Percentiles rank a stretch among this genome's conserved stretches.
phyloP scores from a whole-genome alignment of 2,888 invertebrate genomes.

The Tridacna gigas region DNA sequence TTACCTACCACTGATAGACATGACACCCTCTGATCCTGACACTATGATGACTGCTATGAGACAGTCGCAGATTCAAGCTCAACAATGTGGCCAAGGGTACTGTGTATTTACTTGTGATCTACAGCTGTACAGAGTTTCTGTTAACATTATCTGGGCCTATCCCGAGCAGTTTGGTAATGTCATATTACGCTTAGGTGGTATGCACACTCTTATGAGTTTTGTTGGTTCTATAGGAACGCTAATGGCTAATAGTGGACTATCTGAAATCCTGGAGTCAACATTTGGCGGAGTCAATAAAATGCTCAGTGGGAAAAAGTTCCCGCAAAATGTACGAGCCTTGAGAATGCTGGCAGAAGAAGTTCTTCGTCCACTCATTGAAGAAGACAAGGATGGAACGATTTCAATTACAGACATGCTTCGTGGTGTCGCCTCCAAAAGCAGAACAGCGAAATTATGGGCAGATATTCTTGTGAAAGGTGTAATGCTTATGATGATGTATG shows the following conservation, averaged over 20 bases:
- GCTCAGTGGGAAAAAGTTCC: constrained; percentile 65
- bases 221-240: constrained; percentile 62
- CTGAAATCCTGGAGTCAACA: constrained; percentile 55
- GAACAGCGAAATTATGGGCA: constrained; percentile 54
- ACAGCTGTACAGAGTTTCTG: too few relatives aligned
- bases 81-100: constrained; percentile 39
- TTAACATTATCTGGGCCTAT: too few relatives aligned
- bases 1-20: constrained; percentile 61
- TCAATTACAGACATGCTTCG: background rate
- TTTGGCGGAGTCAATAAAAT: constrained; percentile 66
- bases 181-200: too few relatives aligned
- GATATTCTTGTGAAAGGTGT: constrained; percentile 62
- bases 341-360: constrained; percentile 43
- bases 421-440: constrained; percentile 9
- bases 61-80: constrained; percentile 33
- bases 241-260: constrained; percentile 64
- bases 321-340: constrained; percentile 48
- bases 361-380: constrained; percentile 6
- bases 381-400: background rate
- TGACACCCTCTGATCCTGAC: constrained; percentile 53
- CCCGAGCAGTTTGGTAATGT: too few relatives aligned
- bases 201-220: too few relatives aligned
- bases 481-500: constrained; percentile 60
- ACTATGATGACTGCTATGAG: constrained; percentile 56
- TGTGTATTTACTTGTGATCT: too few relatives aligned